Conservation (phyloP, 2,888 invertebrate genomes). For the Dynastes maya region DNA sequence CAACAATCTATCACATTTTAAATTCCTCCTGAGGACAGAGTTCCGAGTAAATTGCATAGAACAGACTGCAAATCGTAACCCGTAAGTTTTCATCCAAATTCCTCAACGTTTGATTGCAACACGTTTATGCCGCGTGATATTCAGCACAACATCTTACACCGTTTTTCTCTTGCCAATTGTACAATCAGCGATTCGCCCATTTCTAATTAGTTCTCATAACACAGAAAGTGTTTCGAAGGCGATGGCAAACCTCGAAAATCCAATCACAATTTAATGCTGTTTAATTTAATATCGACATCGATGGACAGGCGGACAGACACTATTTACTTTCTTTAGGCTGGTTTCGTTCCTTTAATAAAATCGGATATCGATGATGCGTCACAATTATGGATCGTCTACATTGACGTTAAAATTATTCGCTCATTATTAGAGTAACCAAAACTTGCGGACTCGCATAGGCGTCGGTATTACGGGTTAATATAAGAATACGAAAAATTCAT, state of each 20-base stretch:
- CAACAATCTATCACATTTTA: no score
- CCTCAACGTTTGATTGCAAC: neutral
- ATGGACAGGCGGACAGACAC: constrained; percentile 26
- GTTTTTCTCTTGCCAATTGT: neutral
- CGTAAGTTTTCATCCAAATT: neutral
- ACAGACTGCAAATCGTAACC: no score
- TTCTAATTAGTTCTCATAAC: constrained; percentile 22
- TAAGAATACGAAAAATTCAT: no score
- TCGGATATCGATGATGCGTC: constrained; percentile 22
- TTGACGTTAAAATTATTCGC: constrained; percentile 27
- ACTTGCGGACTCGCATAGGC: no score
- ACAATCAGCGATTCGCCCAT: neutral
- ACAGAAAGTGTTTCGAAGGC: neutral
- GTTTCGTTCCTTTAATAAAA: constrained; percentile 24
- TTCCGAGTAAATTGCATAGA: no score
- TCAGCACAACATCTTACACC: neutral
- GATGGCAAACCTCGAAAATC: constrained; percentile 13
- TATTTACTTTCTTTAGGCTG: constrained; percentile 17
- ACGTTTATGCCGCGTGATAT: neutral
- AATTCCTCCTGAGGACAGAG: no score
- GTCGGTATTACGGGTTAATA: no score
- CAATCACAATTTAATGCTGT: constrained; percentile 26
- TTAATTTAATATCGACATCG: constrained; percentile 25
- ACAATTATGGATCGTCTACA: constrained; percentile 1
- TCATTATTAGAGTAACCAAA: neutral